Percentiles rank a stretch among this genome's conserved stretches.
These are phyloP conservation scores for Triplophysa yarkandensis DNA, from an alignment of 2,797 vertebrate species.

Conservation along the genomic window DNA sequence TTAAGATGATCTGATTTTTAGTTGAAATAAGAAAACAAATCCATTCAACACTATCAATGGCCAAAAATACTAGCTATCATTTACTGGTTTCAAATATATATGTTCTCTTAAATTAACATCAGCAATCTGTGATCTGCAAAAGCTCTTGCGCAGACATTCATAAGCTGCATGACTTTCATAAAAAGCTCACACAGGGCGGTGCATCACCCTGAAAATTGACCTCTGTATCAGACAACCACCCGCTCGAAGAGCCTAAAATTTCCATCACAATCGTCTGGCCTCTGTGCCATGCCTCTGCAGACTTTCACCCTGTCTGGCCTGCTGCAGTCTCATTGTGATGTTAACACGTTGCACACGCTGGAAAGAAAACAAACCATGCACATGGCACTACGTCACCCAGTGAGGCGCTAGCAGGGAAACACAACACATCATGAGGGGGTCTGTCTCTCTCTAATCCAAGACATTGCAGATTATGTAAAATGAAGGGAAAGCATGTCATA, in stretches of 20 bases:
- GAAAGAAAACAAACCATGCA: conserved; percentile 48
- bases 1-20: too few relatives aligned
- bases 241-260: conserved; percentile 47
- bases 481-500: not conserved
- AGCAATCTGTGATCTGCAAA: too few relatives aligned
- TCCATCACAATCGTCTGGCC: conserved; percentile 58
- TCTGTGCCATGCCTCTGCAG: conserved; percentile 21
- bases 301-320: conserved; percentile 42
- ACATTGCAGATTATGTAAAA: conserved; percentile 10
- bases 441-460: conserved; percentile 13
- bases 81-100: too few relatives aligned
- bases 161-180: conserved; percentile 6
- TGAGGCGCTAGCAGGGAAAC: conserved; percentile 17
- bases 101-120: too few relatives aligned
- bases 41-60: too few relatives aligned
- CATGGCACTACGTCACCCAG: conserved; percentile 36
- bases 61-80: too few relatives aligned
- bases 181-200: conserved; percentile 32
- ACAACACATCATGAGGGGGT: conserved; percentile 27
- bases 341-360: conserved; percentile 45
- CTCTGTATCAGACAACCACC: conserved; percentile 42
- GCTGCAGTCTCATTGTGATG: conserved; percentile 54
- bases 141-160: not conserved
- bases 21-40: too few relatives aligned
- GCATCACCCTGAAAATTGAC: conserved; percentile 44